Conservation (phyloP, 2,797 vertebrate species). For the Monodelphis domestica region DNA sequence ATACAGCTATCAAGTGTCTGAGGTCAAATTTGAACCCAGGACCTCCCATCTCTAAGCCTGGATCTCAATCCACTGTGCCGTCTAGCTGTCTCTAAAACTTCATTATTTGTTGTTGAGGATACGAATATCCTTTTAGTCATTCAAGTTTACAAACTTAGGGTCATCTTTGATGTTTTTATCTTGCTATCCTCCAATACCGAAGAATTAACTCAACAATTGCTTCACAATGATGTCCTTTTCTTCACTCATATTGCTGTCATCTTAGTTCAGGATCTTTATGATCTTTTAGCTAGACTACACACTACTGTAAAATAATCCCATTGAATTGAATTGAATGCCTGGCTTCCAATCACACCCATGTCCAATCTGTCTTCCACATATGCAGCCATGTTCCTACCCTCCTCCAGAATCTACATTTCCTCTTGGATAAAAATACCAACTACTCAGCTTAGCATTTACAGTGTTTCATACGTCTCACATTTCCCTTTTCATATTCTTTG, state of each 20-base stretch:
- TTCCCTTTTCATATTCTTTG: neutral
- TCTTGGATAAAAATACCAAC: neutral
- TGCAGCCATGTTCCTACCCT: neutral
- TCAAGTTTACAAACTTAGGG: neutral
- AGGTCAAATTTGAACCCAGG: no score
- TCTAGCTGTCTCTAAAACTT: neutral
- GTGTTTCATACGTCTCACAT: neutral
- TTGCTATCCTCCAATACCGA: neutral
- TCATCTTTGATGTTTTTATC: neutral
- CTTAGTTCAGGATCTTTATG: neutral
- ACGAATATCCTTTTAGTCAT: neutral
- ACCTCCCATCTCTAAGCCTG: no score
- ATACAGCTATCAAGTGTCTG: no score
- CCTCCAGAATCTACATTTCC: neutral
- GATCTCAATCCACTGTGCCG: no score
- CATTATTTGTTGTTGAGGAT: neutral
- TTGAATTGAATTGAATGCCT: neutral
- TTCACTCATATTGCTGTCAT: neutral
- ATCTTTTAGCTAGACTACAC: neutral
- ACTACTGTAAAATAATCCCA: neutral
- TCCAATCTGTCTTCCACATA: neutral
- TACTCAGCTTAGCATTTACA: neutral
- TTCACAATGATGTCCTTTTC: neutral
- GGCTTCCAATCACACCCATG: neutral
- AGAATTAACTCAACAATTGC: neutral